Evolutionary conservation across 2,888 invertebrate genomes (phyloP).

Genomic region (Cryptocephalus moraei): DNA sequence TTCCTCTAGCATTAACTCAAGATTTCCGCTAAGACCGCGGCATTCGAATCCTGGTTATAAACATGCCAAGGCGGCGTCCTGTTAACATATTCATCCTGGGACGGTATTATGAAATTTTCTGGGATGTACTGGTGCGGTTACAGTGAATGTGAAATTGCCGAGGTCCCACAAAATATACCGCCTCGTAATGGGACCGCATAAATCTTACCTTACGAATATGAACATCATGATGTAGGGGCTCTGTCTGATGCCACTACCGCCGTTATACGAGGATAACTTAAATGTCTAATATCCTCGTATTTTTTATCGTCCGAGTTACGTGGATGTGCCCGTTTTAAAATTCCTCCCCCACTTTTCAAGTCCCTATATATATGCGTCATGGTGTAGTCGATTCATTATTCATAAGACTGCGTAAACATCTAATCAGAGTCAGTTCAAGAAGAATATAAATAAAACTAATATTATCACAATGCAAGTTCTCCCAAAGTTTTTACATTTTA

Average conservation of each 20-base stretch:
- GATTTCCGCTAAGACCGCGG: no score
- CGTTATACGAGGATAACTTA: conserved; percentile 17
- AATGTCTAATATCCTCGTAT: conserved; percentile 19
- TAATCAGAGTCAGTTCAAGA: no score
- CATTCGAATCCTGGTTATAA: no score
- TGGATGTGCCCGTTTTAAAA: no score
- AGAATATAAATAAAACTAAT: no score
- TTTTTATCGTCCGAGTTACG: conserved; percentile 6
- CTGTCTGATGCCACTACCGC: conserved; percentile 9
- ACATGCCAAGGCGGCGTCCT: background rate
- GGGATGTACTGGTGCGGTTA: conserved; percentile 20
- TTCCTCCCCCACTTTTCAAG: no score
- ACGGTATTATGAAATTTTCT: conserved; percentile 20
- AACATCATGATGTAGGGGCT: conserved; percentile 28
- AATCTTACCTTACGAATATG: conserved; percentile 27
- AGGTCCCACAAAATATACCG: conserved; percentile 24
- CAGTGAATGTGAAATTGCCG: conserved; percentile 28
- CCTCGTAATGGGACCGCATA: conserved; percentile 26
- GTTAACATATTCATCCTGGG: conserved; percentile 5
- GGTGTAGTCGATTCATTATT: no score
- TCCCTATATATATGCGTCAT: no score
- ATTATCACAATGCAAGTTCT: no score
- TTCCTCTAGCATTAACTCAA: no score
- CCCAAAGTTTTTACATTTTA: no score
- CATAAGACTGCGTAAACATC: no score